These are phyloP conservation scores for Nesometra sesokonis DNA, from an alignment of 35 echinoderm and acorn worm genomes.

Conservation along the genomic window DNA sequence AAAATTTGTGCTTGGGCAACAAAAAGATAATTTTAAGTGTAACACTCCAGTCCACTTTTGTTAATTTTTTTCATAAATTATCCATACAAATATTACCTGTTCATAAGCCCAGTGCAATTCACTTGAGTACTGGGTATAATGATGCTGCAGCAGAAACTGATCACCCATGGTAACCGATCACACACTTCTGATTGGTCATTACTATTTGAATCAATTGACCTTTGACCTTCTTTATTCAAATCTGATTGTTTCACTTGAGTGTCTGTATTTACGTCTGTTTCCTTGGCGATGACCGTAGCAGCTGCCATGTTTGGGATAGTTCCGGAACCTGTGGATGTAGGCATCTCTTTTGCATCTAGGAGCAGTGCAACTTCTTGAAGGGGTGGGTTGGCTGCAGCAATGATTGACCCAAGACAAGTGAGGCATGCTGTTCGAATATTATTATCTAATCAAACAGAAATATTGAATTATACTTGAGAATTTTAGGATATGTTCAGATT, in stretches of 20 bases:
- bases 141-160: not conserved
- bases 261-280: not conserved
- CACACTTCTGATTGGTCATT: not conserved
- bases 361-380: slow-evolving; percentile 52
- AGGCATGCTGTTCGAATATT: slow-evolving; percentile 83
- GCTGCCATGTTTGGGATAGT: slow-evolving; percentile 7
- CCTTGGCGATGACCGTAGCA: not conserved
- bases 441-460: slow-evolving; percentile 38
- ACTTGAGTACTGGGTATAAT: not conserved
- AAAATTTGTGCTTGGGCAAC: no score
- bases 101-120: not conserved
- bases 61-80: no score
- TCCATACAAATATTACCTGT: not conserved
- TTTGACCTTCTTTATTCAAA: not conserved
- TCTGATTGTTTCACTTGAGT: not conserved
- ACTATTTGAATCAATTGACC: not conserved
- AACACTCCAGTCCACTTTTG: no score
- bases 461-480: no score
- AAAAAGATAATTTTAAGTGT: no score
- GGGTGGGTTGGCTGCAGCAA: slow-evolving; percentile 32
- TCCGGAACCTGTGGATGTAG: slow-evolving; percentile 19
- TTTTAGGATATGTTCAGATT: not conserved
- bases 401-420: slow-evolving; percentile 75
- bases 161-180: not conserved
- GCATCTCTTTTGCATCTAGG: slow-evolving; percentile 25